Evolutionary conservation across 2,888 invertebrate genomes (phyloP), one percentile per base, ranked within the genome.

Genomic region (Synanthedon formicaeformis): DNA sequence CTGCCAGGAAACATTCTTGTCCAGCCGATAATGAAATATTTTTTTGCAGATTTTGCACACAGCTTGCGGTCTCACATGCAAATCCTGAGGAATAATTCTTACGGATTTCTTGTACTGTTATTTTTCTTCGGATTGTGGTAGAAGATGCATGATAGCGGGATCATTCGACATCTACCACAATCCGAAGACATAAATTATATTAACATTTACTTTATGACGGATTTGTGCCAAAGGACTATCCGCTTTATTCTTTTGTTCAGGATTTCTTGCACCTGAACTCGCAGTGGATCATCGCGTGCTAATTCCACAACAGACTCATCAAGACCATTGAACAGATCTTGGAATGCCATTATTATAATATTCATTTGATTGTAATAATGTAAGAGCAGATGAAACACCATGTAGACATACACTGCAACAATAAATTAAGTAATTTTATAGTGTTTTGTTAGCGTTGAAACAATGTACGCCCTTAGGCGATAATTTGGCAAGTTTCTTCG

Each of bases 401-500:
- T 60, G 61, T 79, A 81, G 6, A 81, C 58, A 55, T 78, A 81
- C 0, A 69, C 82, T 83, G 69, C 34, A 71, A 75, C 12, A 27
- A 34, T 41, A 51, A 6, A 34, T 52, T 13, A 48, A 13, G n/a
- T n/a, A n/a, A n/a, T n/a, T n/a, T 6, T n/a, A n/a, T n/a, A n/a
- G n/a, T n/a, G n/a, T n/a, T n/a, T n/a, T n/a, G n/a, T n/a, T n/a
- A n/a, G n/a, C n/a, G n/a, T n/a, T n/a, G n/a, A n/a, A n/a, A n/a
- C n/a, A n/a, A n/a, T n/a, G n/a, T n/a, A n/a, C n/a, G n/a, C n/a
- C n/a, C n/a, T n/a, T n/a, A n/a, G n/a, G n/a, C n/a, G n/a, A n/a
- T n/a, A n/a, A n/a, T n/a, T n/a, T n/a, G n/a, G n/a, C n/a, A n/a
- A n/a, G n/a, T n/a, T n/a, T n/a, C n/a, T n/a, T n/a, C n/a, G n/a